A percentile compares a stretch with the other conserved stretches of the same genome.
Conservation (phyloP, 2,797 vertebrate genomes). For the Phrynocephalus vlangalii region DNA sequence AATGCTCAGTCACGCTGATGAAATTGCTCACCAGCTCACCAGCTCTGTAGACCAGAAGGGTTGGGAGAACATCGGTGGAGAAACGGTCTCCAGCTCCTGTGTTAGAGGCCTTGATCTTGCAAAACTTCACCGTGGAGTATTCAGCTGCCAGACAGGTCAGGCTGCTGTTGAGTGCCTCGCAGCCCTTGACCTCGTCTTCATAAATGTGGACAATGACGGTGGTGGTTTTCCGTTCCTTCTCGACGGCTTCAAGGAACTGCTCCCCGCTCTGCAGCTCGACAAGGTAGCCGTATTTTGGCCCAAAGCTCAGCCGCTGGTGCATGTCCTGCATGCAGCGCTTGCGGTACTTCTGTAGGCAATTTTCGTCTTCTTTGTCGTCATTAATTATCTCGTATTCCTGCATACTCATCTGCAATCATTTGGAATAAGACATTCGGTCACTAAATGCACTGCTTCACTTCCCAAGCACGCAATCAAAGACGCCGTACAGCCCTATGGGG, state of each 20-base stretch:
- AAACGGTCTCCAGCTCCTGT: constrained; percentile 93
- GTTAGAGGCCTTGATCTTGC: constrained; percentile 90
- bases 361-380: constrained; percentile 88
- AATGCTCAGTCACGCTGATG: constrained; percentile 87
- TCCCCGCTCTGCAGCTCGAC: constrained; percentile 90
- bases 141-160: constrained; percentile 88
- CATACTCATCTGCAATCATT: constrained; percentile 88
- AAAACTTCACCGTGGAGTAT: constrained; percentile 93
- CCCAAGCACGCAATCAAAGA: background rate
- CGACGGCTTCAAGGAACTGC: constrained; percentile 89
- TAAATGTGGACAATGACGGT: constrained; percentile 94
- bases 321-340: constrained; percentile 97
- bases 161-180: constrained; percentile 89
- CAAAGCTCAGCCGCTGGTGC: constrained; percentile 95
- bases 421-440: background rate
- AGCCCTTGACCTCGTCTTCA: constrained; percentile 87
- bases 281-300: constrained; percentile 89
- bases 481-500: background rate
- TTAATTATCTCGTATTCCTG: constrained; percentile 95
- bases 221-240: constrained; percentile 91
- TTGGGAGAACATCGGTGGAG: constrained; percentile 89
- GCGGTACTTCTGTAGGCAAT: constrained; percentile 90
- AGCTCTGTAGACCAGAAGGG: constrained; percentile 92
- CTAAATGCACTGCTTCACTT: fast-evolving
- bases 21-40: constrained; percentile 97